These are phyloP conservation scores for Dicrostonyx torquatus DNA, from an alignment of 2,797 vertebrate genomes.

Conservation along the genomic window DNA sequence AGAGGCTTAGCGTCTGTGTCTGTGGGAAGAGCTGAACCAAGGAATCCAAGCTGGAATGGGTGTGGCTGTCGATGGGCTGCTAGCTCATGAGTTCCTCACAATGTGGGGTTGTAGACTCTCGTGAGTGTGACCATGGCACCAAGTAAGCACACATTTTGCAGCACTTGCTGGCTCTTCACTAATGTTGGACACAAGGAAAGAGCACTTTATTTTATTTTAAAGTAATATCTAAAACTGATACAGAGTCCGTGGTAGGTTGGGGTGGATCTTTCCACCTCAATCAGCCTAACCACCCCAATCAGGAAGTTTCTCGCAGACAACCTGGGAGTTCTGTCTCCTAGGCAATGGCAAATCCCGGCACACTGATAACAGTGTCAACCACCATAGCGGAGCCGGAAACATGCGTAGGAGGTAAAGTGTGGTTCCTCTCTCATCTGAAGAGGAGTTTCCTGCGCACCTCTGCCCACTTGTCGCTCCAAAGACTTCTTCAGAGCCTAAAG, in stretches of 20 bases:
- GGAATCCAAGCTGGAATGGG: accelerated
- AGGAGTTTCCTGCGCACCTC: background rate
- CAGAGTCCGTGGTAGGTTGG: background rate
- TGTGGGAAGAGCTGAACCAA: background rate
- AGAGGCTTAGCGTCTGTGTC: too few species aligned
- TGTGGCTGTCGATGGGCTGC: accelerated
- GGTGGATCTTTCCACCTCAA: background rate
- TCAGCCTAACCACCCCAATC: too few species aligned
- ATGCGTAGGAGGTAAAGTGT: background rate
- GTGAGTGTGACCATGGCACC: background rate
- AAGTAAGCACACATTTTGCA: background rate
- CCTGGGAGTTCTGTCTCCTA: background rate
- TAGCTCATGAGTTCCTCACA: background rate
- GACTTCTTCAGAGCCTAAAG: background rate
- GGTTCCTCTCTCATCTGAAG: background rate
- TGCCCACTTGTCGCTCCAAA: background rate
- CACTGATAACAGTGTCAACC: background rate
- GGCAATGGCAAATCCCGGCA: too few species aligned
- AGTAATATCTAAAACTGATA: background rate
- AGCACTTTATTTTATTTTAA: background rate
- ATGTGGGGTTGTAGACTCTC: accelerated
- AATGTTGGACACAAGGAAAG: background rate
- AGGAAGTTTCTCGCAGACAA: background rate
- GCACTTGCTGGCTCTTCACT: background rate
- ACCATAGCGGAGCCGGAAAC: background rate